phyloP scores from a whole-genome alignment of 2,888 invertebrate species.

The Leptarthrus brevirostris region DNA sequence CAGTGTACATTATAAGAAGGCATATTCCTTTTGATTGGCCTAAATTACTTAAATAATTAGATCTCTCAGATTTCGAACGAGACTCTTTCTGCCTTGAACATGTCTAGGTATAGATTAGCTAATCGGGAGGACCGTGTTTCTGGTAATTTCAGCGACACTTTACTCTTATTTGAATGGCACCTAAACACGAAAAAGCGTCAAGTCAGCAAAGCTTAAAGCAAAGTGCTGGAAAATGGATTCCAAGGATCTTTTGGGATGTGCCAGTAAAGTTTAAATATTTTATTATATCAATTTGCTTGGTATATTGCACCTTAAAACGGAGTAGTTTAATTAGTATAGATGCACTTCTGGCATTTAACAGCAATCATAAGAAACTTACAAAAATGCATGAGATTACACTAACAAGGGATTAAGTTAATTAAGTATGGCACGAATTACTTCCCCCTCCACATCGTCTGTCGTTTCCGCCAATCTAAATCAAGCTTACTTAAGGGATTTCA shows the following conservation, averaged over 20 bases:
- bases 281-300: too few relatives aligned
- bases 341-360: background rate
- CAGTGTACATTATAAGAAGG: background rate
- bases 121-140: too few relatives aligned
- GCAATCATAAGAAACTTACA: background rate
- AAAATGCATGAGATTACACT: background rate
- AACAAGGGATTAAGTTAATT: background rate
- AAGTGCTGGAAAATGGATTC: background rate
- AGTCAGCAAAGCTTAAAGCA: background rate
- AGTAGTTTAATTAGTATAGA: background rate
- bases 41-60: conserved; percentile 4
- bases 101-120: background rate
- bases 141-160: background rate
- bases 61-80: background rate
- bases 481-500: background rate
- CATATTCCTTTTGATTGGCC: conserved; percentile 1
- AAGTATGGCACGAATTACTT: background rate
- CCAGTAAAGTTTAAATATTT: too few relatives aligned
- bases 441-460: background rate
- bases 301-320: too few relatives aligned
- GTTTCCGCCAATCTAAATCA: too few relatives aligned
- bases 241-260: background rate
- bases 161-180: background rate
- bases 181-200: background rate
- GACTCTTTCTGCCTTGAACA: background rate